Percentiles rank a stretch among this genome's conserved stretches.
phyloP scores from a whole-genome alignment of 2,888 invertebrate species.

The Drosophila meridiana region DNA sequence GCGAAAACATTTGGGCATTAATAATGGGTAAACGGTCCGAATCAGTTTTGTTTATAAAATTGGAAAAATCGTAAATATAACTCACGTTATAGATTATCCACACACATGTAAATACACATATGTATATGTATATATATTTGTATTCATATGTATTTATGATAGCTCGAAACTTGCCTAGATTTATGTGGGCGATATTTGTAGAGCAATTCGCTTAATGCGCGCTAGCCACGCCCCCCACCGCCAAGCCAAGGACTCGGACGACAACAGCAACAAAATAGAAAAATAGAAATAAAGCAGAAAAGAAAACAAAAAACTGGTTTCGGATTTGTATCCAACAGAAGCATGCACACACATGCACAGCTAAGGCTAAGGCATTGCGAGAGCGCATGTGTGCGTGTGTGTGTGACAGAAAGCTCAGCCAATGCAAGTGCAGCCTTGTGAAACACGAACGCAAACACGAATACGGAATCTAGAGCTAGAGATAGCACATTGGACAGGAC shows the following conservation, averaged over 20 bases:
- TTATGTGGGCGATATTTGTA: conserved; percentile 38
- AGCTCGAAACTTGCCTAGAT: conserved; percentile 13
- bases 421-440: conserved; percentile 25
- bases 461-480: neutral
- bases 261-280: conserved; percentile 9
- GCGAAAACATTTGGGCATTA: conserved; percentile 2
- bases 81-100: neutral
- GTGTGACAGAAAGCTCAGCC: conserved; percentile 3
- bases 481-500: neutral
- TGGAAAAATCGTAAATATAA: conserved; percentile 23
- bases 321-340: conserved; percentile 6
- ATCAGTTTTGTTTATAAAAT: conserved; percentile 39
- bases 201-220: conserved; percentile 21
- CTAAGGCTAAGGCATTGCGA: neutral
- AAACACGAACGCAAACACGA: conserved; percentile 8
- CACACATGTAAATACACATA: neutral
- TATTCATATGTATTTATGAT: conserved; percentile 14
- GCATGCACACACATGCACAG: neutral
- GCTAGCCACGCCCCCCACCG: neutral
- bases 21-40: neutral
- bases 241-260: conserved; percentile 12
- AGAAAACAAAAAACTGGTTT: conserved; percentile 29
- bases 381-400: neutral
- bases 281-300: conserved; percentile 10
- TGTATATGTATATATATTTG: conserved; percentile 1